phyloP scores from a whole-genome alignment of 2,888 invertebrate genomes.

The Heliconius cydno region DNA sequence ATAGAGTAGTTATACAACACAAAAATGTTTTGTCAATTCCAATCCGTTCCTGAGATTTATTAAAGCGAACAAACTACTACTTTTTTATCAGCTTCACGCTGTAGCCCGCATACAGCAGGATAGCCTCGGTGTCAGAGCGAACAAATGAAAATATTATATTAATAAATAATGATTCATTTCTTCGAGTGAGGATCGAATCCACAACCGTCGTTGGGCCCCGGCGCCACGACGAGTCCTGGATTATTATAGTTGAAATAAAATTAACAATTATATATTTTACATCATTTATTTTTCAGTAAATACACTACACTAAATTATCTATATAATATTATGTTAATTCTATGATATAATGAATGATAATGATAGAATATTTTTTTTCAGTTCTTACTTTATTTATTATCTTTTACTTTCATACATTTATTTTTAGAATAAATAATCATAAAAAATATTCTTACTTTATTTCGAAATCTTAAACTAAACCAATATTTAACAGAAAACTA shows the following conservation, averaged over 20 bases:
- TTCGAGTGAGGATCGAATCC: no score
- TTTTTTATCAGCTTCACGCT: no score
- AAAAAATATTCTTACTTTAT: background rate
- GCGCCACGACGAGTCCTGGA: background rate
- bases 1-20: no score
- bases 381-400: background rate
- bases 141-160: no score
- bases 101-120: no score
- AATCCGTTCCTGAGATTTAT: no score
- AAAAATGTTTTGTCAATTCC: no score
- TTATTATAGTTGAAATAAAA: background rate
- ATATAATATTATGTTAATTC: background rate
- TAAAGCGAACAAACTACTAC: no score
- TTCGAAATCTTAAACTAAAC: background rate
- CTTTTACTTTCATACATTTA: background rate
- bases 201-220: no score
- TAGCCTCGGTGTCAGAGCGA: no score
- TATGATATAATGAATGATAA: conserved; percentile 1
- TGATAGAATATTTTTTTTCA: background rate
- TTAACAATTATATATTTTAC: background rate
- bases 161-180: no score
- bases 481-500: background rate
- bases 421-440: background rate
- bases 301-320: background rate
- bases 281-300: background rate